Percentiles rank a stretch among this genome's conserved stretches.
phyloP scores from a whole-genome alignment of 2,113 vertebrate species.

The Pteronura brasiliensis region DNA sequence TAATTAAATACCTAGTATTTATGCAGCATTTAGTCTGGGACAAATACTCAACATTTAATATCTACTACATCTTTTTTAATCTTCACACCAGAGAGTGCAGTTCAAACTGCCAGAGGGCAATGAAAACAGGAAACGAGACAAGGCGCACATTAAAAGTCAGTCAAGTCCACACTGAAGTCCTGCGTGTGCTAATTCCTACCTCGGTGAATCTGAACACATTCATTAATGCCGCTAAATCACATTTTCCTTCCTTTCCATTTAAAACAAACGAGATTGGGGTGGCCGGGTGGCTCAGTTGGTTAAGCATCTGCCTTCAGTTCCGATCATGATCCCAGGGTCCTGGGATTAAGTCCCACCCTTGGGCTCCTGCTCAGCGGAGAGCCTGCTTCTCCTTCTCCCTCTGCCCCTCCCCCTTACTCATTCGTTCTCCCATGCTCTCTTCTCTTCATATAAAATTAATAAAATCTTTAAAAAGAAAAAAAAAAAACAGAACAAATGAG shows the following conservation, averaged over 20 bases:
- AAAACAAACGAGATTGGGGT: neutral
- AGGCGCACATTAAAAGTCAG: rapidly evolving
- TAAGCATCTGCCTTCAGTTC: neutral
- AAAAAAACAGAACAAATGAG: neutral
- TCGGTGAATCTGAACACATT: neutral
- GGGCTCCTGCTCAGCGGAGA: neutral
- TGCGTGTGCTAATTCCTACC: no score
- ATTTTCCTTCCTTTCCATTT: neutral
- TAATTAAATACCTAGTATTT: neutral
- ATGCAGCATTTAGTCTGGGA: neutral
- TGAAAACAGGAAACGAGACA: neutral
- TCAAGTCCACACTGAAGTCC: neutral
- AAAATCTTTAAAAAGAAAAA: no score
- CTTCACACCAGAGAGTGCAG: neutral
- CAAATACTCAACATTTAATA: neutral
- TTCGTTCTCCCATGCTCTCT: neutral
- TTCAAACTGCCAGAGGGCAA: neutral
- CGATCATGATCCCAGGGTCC: neutral
- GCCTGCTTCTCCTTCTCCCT: neutral
- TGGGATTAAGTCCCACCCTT: rapidly evolving
- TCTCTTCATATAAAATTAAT: neutral
- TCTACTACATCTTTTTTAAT: neutral
- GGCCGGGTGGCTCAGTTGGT: rapidly evolving
- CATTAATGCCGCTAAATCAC: neutral
- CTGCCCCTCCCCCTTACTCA: neutral